phyloP scores from a whole-genome alignment of 2,888 invertebrate genomes.

The Chymomyza procnemis region DNA sequence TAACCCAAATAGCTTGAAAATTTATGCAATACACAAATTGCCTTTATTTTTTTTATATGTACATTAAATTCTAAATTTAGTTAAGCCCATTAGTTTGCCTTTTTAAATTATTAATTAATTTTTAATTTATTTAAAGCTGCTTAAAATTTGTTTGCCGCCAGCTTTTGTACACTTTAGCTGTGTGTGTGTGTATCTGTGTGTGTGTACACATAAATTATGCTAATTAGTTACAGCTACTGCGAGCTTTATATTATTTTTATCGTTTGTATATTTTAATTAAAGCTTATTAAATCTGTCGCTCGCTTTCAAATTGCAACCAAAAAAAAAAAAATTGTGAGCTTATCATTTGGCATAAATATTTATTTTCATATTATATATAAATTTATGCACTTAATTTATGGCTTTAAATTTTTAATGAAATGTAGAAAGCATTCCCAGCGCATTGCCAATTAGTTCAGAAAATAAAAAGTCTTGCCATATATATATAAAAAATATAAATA shows the following conservation, averaged over 20 bases:
- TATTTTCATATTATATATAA: conserved; percentile 37
- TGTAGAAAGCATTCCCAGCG: conserved; percentile 12
- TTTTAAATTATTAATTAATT: conserved; percentile 58
- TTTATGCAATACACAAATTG: not conserved
- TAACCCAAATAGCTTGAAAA: not conserved
- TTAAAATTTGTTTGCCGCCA: conserved; percentile 25
- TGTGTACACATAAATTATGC: conserved; percentile 55
- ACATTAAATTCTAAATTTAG: not conserved
- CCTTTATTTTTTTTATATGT: not conserved
- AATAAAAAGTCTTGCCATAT: too few relatives aligned
- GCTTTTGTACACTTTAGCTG: conserved; percentile 16
- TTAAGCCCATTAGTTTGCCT: conserved; percentile 41
- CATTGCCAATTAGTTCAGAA: not conserved
- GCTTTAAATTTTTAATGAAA: conserved; percentile 31
- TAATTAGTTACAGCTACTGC: conserved; percentile 57
- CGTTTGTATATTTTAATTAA: conserved; percentile 51
- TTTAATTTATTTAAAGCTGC: conserved; percentile 58
- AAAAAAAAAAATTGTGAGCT: conserved; percentile 2
- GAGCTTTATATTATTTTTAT: conserved; percentile 19
- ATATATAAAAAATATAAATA: not conserved
- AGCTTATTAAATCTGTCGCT: conserved; percentile 58
- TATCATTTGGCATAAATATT: conserved; percentile 42
- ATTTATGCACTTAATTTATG: conserved; percentile 47
- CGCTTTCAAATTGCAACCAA: not conserved
- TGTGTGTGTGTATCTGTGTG: conserved; percentile 14